Evolutionary conservation across 2,113 vertebrate genomes (phyloP).

Genomic region (Promerops cafer): DNA sequence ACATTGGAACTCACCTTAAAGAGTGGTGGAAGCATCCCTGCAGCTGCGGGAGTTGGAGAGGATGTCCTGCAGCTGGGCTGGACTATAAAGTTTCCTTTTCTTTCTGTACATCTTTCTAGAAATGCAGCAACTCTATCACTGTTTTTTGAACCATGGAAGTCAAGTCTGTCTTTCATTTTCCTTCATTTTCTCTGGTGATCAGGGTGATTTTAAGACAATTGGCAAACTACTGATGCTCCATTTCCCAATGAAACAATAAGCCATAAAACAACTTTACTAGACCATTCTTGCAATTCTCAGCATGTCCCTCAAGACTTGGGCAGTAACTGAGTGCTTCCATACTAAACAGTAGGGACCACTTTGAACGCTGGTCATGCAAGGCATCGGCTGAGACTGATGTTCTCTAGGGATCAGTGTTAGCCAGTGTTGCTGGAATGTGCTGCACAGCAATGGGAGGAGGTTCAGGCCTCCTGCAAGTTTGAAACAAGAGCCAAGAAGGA

Average conservation of each 20-base stretch:
- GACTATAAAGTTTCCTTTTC: background rate
- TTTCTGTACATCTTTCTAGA: background rate
- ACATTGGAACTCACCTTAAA: background rate
- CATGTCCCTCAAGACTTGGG: background rate
- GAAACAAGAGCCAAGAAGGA: background rate
- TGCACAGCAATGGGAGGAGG: rapidly evolving
- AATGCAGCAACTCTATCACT: background rate
- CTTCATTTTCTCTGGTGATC: background rate
- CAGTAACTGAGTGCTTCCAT: background rate
- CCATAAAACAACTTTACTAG: background rate
- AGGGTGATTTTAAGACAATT: background rate
- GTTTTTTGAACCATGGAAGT: background rate
- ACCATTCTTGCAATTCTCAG: background rate
- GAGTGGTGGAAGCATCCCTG: background rate
- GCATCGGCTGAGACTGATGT: background rate
- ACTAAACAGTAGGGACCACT: background rate
- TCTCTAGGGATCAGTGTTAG: background rate
- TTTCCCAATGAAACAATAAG: background rate
- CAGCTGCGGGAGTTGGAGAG: background rate
- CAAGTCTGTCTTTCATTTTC: background rate
- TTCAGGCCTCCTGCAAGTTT: background rate
- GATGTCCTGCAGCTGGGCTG: background rate
- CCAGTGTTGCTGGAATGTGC: background rate
- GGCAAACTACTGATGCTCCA: background rate
- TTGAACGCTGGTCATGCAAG: background rate